Conservation (phyloP, 2,888 invertebrate genomes). For the Polyommatus iphigenia region DNA sequence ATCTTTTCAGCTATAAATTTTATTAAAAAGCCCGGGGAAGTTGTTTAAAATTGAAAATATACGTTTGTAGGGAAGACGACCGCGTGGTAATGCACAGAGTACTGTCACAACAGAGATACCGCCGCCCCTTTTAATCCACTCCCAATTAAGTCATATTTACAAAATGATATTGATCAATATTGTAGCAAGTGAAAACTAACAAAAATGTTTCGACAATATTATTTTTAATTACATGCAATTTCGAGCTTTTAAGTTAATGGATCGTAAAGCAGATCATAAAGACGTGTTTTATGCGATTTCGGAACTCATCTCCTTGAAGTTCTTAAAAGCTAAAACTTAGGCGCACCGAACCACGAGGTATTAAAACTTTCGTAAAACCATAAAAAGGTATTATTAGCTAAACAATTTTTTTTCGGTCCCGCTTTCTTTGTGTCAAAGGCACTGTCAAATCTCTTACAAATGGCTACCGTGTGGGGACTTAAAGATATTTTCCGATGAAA, state of each 20-base stretch:
- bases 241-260: constrained; percentile 8
- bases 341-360: not conserved
- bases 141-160: constrained; percentile 14
- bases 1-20: constrained; percentile 56
- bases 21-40: constrained; percentile 57
- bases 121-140: constrained; percentile 22
- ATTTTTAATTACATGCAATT: constrained; percentile 6
- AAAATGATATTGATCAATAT: constrained; percentile 2
- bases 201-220: not conserved
- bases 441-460: constrained; percentile 13
- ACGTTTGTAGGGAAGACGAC: constrained; percentile 60
- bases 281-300: constrained; percentile 13
- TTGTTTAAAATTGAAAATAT: constrained; percentile 76
- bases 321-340: constrained; percentile 2
- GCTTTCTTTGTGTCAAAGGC: not conserved
- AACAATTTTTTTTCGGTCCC: not conserved
- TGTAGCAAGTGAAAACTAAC: not conserved
- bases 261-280: constrained; percentile 16
- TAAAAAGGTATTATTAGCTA: constrained; percentile 13
- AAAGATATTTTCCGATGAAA: constrained; percentile 29
- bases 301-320: constrained; percentile 19
- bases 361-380: constrained; percentile 7
- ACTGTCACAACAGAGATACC: constrained; percentile 71
- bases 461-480: not conserved
- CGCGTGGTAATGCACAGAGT: constrained; percentile 59